phyloP scores from a whole-genome alignment of 92 coral and sea anemone species.

The Galaxea fascicularis region DNA sequence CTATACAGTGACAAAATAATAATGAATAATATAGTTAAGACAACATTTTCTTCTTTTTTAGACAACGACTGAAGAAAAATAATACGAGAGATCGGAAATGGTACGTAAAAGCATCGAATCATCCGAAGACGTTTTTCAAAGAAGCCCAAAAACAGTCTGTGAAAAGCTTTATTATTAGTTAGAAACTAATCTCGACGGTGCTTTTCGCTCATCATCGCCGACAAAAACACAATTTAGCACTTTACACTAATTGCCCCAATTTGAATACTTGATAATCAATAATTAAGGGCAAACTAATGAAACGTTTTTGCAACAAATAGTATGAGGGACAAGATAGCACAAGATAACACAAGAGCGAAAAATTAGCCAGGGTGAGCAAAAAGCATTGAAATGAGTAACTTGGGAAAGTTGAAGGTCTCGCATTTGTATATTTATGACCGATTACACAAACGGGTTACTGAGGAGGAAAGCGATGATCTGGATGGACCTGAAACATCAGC shows the following conservation, averaged over 20 bases:
- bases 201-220: background rate
- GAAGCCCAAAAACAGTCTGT: background rate
- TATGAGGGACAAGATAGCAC: background rate
- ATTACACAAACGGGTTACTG: conserved; percentile 11
- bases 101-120: background rate
- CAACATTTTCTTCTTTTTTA: background rate
- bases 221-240: no score
- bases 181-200: background rate
- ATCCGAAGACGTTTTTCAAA: background rate
- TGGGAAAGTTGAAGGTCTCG: conserved; percentile 76
- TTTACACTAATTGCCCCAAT: background rate
- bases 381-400: conserved; percentile 62
- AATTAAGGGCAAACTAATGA: background rate
- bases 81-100: background rate
- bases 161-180: background rate
- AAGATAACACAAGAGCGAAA: background rate
- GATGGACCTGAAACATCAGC: background rate
- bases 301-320: background rate
- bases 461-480: conserved; percentile 27
- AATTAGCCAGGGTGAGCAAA: background rate
- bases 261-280: background rate
- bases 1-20: background rate
- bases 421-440: conserved; percentile 76
- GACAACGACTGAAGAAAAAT: conserved; percentile 5
- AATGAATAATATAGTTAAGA: background rate